Conservation (phyloP, 2,888 invertebrate genomes). For the Chalcis sispes region DNA sequence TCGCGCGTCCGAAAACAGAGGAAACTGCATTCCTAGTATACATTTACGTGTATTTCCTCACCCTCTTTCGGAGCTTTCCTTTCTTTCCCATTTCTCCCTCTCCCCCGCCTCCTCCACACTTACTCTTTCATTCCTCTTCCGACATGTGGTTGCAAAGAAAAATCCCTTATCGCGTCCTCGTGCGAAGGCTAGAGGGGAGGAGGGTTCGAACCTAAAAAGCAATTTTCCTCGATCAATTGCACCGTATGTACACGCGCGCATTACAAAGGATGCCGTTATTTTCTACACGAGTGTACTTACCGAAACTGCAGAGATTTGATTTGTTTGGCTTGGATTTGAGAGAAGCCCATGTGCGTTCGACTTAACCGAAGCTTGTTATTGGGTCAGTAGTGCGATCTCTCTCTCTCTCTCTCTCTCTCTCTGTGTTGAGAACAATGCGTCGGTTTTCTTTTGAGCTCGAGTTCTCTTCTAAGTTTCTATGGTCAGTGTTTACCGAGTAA, state of each 20-base stretch:
- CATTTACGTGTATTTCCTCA: neutral
- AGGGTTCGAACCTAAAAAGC: constrained; percentile 9
- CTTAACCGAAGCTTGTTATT: no score
- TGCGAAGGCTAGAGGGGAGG: neutral
- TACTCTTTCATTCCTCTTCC: no score
- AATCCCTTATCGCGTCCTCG: neutral
- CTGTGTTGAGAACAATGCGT: no score
- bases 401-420: no score
- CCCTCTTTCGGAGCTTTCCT: no score
- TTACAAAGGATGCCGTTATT: neutral
- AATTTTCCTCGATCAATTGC: constrained; percentile 22
- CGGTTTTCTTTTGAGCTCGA: no score
- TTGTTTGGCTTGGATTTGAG: neutral
- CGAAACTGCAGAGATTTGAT: neutral
- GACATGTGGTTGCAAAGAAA: neutral
- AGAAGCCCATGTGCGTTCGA: no score
- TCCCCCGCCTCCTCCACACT: no score
- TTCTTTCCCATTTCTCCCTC: no score
- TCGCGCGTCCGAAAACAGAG: constrained; percentile 34
- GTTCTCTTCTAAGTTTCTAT: no score
- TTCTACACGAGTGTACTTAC: neutral
- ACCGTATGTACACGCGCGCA: neutral
- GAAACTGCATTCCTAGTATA: constrained; percentile 6
- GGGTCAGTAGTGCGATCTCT: no score
- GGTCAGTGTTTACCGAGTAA: no score